A percentile compares a stretch with the other conserved stretches of the same genome.
Evolutionary conservation across 2,888 invertebrate genomes (phyloP).

Genomic region (Rambutsinella grinnellia): DNA sequence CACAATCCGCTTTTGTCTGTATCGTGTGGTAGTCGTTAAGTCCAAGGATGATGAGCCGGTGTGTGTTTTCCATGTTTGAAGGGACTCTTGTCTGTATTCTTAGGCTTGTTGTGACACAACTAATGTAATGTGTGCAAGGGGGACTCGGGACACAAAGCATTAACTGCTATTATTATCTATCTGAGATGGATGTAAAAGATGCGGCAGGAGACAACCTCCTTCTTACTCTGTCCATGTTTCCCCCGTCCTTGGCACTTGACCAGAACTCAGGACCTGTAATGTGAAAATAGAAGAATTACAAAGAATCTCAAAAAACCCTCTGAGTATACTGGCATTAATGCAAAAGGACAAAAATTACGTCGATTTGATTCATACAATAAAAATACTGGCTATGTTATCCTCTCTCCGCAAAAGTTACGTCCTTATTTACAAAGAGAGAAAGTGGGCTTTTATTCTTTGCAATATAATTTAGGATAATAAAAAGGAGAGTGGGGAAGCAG

Average conservation of each 20-base stretch:
- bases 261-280: slow-evolving; percentile 50
- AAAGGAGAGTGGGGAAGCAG: no score
- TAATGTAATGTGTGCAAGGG: slow-evolving; percentile 27
- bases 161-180: slow-evolving; percentile 21
- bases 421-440: no score
- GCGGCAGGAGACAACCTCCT: slow-evolving; percentile 26
- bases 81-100: background rate
- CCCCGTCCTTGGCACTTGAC: slow-evolving; percentile 51
- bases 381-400: no score
- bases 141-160: slow-evolving; percentile 20
- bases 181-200: slow-evolving; percentile 22
- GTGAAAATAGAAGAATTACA: slow-evolving; percentile 26
- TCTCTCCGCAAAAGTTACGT: no score
- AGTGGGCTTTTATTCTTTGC: no score
- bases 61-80: slow-evolving; percentile 21
- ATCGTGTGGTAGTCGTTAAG: slow-evolving; percentile 49
- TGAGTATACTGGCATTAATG: no score
- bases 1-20: slow-evolving; percentile 50
- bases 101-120: slow-evolving; percentile 33
- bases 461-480: no score
- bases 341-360: no score
- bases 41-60: slow-evolving; percentile 55
- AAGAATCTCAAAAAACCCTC: background rate
- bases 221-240: slow-evolving; percentile 23
- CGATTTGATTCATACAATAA: no score